Conservation (phyloP, 2,888 invertebrate genomes). For the Tipula lateralis region DNA sequence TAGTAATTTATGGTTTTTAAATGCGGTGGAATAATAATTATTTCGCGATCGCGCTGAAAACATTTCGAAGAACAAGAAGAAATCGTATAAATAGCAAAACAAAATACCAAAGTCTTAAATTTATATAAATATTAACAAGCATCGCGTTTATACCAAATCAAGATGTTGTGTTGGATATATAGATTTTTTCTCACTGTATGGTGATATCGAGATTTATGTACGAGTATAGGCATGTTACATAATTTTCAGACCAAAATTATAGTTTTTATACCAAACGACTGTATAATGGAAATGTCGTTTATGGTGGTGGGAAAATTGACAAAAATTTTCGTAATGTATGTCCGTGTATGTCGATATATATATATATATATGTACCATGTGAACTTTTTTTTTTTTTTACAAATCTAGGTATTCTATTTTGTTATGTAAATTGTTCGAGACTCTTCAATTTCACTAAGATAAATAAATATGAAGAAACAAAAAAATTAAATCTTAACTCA, state of each 20-base stretch:
- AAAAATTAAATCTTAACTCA: background rate
- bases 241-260: no score
- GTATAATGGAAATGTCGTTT: background rate
- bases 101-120: background rate
- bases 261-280: background rate
- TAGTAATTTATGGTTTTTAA: conserved; percentile 9
- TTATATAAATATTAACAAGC: no score
- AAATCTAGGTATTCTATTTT: background rate
- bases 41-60: background rate
- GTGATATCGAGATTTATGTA: background rate
- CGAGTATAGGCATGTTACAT: background rate
- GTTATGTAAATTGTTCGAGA: background rate
- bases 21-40: conserved; percentile 11
- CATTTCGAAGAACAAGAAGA: background rate
- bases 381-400: background rate
- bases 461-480: background rate
- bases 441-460: background rate
- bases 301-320: background rate
- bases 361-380: background rate
- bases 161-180: conserved; percentile 7
- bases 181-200: background rate
- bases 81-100: background rate
- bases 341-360: background rate
- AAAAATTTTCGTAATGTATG: background rate
- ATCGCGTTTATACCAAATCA: conserved; percentile 11